Evolutionary conservation across 30 jellyfish, hydroid and myxozoan genomes (phyloP).

Genomic region (Turritopsis rubra): DNA sequence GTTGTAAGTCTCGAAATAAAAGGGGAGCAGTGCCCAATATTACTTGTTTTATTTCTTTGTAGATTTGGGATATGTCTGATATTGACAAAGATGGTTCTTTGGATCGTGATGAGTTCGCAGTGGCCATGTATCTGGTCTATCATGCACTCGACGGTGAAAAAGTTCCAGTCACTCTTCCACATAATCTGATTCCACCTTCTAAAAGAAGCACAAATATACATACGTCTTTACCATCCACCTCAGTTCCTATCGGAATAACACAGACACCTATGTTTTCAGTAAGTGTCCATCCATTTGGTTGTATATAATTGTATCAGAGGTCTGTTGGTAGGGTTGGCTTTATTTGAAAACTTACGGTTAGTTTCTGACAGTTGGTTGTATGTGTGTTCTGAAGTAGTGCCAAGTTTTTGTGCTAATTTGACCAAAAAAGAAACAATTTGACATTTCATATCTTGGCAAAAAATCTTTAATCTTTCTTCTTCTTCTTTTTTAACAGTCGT

Average conservation of each 20-base stretch:
- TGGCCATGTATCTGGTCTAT: conserved; percentile 82
- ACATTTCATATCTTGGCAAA: not conserved
- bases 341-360: no score
- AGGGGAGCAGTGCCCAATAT: no score
- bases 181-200: conserved; percentile 72
- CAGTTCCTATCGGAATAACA: not conserved
- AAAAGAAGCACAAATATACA: conserved; percentile 29
- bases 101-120: conserved; percentile 83
- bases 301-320: no score
- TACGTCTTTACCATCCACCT: not conserved
- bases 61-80: conserved; percentile 88
- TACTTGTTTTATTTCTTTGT: not conserved
- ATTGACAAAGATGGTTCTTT: conserved; percentile 77
- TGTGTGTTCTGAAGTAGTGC: not conserved
- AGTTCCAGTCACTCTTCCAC: conserved; percentile 54
- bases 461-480: not conserved
- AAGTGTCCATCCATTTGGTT: not conserved
- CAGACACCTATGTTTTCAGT: not conserved
- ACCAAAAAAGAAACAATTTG: no score
- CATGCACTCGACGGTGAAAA: conserved; percentile 80
- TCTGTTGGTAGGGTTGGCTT: no score
- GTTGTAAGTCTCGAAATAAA: no score
- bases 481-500: not conserved
- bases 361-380: no score
- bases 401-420: not conserved